These are phyloP conservation scores for Escarpia spicata DNA, from an alignment of 2,888 invertebrate species.

Conservation along the genomic window DNA sequence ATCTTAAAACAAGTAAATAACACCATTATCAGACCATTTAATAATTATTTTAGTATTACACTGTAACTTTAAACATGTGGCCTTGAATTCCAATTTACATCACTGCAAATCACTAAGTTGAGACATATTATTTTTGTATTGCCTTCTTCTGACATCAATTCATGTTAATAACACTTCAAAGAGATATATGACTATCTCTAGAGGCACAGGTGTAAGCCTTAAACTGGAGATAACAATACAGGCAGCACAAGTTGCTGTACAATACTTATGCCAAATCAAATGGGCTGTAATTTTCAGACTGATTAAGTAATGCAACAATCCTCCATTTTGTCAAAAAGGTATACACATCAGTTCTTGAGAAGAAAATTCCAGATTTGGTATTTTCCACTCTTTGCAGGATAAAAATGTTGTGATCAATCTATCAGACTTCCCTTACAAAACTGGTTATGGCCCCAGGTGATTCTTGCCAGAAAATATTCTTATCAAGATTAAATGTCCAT, in stretches of 20 bases:
- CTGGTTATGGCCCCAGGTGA: neutral
- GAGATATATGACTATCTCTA: neutral
- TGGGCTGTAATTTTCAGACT: neutral
- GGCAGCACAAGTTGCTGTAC: too few relatives aligned
- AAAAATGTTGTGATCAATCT: neutral
- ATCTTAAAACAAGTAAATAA: too few relatives aligned
- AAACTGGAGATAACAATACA: neutral
- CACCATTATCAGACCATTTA: neutral
- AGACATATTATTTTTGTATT: neutral
- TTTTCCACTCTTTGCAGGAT: neutral
- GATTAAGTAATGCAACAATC: neutral
- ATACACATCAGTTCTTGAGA: too few relatives aligned
- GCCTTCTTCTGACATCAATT: neutral
- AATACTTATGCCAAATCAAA: neutral
- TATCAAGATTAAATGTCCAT: too few relatives aligned
- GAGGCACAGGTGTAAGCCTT: neutral
- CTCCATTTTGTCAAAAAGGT: neutral
- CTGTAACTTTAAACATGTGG: neutral
- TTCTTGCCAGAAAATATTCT: too few relatives aligned
- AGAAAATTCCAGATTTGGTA: too few relatives aligned
- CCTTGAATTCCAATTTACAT: neutral
- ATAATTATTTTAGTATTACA: too few relatives aligned
- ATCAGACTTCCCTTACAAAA: neutral
- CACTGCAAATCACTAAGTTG: neutral
- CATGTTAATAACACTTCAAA: neutral